Percentiles rank a stretch among this genome's conserved stretches.
Evolutionary conservation across 1,140 invertebrate genomes (phyloP).

Genomic region (Globodera rostochiensis): DNA sequence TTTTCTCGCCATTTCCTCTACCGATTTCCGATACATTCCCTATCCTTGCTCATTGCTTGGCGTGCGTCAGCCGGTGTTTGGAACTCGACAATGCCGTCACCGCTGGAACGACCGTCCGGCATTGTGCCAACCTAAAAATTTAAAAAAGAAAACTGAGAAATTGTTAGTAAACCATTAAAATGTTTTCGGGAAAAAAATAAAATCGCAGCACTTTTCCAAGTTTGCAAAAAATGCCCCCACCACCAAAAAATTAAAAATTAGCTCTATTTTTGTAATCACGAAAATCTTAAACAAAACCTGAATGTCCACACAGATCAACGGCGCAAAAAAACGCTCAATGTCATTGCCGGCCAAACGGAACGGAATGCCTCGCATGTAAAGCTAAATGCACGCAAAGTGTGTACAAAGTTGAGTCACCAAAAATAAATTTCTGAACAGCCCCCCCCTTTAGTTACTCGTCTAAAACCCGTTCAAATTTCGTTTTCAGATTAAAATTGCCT

Average conservation of each 20-base stretch:
- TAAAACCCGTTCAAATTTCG: too few relatives aligned
- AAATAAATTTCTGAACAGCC: not conserved
- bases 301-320: conserved; percentile 35
- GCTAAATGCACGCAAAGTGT: not conserved
- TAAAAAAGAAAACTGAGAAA: not conserved
- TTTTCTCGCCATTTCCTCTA: not conserved
- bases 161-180: too few relatives aligned
- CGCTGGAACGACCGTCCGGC: conserved; percentile 37
- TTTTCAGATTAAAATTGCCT: not conserved
- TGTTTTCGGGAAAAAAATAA: too few relatives aligned
- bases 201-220: too few relatives aligned
- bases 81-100: conserved; percentile 42
- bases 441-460: too few relatives aligned
- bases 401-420: not conserved
- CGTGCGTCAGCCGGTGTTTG: conserved; percentile 33
- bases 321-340: conserved; percentile 41
- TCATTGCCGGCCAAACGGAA: conserved; percentile 34
- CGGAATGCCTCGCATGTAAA: conserved; percentile 39
- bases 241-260: too few relatives aligned
- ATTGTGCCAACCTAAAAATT: conserved; percentile 18
- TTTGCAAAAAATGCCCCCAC: too few relatives aligned
- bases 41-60: conserved; percentile 35
- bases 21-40: conserved; percentile 36
- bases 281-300: conserved; percentile 4
- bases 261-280: too few relatives aligned